Base-by-base conservation (phyloP, 2,113 vertebrate genomes). In the Diadophis punctatus region DNA sequence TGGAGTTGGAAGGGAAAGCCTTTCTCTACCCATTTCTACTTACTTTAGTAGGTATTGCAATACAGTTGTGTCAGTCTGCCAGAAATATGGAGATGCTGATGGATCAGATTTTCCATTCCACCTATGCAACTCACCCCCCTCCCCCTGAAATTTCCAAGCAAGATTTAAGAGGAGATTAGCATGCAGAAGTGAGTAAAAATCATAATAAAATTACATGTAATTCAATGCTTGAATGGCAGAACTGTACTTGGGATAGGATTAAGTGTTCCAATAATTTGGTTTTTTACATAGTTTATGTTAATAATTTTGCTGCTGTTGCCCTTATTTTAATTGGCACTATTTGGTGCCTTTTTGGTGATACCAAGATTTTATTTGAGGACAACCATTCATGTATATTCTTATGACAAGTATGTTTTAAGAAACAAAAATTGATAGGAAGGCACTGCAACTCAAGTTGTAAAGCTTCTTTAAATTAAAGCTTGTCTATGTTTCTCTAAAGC, bases 391-490 rank as follows among this genome's bases (percentile, higher is more conserved):
- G 43, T 22, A 90, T 95, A 46, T 84, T 63, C 25, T 58, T 89
- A 22, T 11, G 23, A 27, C 27, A 89, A 60, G 30, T 91, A 27
- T 53, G 0, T n/a, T 8, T n/a, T 49, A 52, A 80, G 18, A 39
- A 22, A 80, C 74, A 39, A 39, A 52, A 39, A 30, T 68, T 87
- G 48, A 80, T 80, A 51, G 39, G 27, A 49, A 91, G 46, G 22
- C 56, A 43, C 20, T 91, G n/a, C 22, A 34, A 27, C 52, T 91
- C 49, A n/a, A 85, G 20, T 88, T 52, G 88, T 89, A 88, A 91
- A 46, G 16, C 18, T 8, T 55, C 88, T 86, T 87, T 51, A 93
- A 49, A 93, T 39, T 92, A 58, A 94, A 94, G 16, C 91, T 90
- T 56, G 49, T 0, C 88, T 91, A 46, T 80, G 34, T 12, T 84